These are phyloP conservation scores for Drosophila novamexicana DNA, from an alignment of 1,140 invertebrate species.

Conservation along the genomic window DNA sequence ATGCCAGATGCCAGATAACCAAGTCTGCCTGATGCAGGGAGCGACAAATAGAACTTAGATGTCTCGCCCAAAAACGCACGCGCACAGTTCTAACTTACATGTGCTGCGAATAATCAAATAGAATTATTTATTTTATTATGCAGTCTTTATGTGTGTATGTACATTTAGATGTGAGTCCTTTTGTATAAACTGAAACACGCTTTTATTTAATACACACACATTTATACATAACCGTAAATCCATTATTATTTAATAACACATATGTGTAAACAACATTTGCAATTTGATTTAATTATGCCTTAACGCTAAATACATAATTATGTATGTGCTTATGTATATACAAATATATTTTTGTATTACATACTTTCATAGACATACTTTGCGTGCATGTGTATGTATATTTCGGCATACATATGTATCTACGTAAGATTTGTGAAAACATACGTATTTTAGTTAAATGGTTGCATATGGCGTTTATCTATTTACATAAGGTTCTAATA, in stretches of 20 bases:
- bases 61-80: conserved; percentile 12
- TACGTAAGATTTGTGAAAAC: not conserved
- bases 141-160: too few relatives aligned
- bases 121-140: not conserved
- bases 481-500: too few relatives aligned
- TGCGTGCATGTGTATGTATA: not conserved
- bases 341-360: not conserved
- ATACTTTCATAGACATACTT: not conserved
- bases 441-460: not conserved
- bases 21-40: conserved; percentile 43
- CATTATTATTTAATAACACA: not conserved
- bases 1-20: conserved; percentile 56
- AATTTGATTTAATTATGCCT: not conserved
- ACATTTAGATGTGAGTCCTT: too few relatives aligned
- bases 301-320: not conserved
- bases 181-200: too few relatives aligned
- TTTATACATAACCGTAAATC: not conserved
- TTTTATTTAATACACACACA: not conserved
- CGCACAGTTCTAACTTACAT: conserved; percentile 18
- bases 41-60: conserved; percentile 34
- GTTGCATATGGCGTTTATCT: not conserved
- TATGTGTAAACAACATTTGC: not conserved
- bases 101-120: conserved; percentile 16
- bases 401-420: not conserved
- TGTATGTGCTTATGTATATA: not conserved